Evolutionary conservation across 2,797 vertebrate species (phyloP), one percentile per base, ranked within the genome.

Genomic region (Ambastaia sidthimunki): DNA sequence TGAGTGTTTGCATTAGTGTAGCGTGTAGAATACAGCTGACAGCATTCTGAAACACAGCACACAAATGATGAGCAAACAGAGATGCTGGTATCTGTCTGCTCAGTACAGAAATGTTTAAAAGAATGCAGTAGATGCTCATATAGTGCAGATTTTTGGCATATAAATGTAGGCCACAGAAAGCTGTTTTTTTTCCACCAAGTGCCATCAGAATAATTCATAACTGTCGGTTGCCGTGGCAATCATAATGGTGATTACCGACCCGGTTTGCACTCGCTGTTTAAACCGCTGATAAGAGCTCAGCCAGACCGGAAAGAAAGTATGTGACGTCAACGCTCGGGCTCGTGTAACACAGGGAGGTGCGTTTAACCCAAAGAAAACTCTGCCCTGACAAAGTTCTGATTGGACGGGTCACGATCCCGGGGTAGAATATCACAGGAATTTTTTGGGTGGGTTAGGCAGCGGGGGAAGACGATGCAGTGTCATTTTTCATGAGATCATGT

Each of bases 1-100:
- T 28, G 37, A 65, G 34, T 69, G 76, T 74, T 73, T 78, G 80
- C 78, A 59, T 76, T 86, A 76, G 75, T 59, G 77, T 44, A 18
- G 55, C 25, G 34, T 41, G 82, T 55, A 57, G 65, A 74, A 50
- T 66, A 55, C 21, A 18, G 4, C 57, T 16, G 12, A 70, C 76
- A 57, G 75, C 65, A 47, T 57, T 76, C 11, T 74, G 23, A 7
- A 23, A 78, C 50, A 23, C 50, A 12, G 25, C 28, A 52, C 16
- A 63, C 60, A 57, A 59, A 10, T 71, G 79, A 37, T n/a, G n/a
- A n/a, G 59, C 71, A 44, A 19, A 21, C 74, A 28, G 34, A 57
- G 52, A 37, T 10, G 13, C n/a, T 13, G 18, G 10, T 15, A 62
- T 10, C 9, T n/a, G 34, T 47, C 41, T 70, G 37, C 70, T n/a